Percentiles rank a stretch among this genome's conserved stretches.
phyloP scores from a whole-genome alignment of 2,888 invertebrate species.

The Phengaris arion region DNA sequence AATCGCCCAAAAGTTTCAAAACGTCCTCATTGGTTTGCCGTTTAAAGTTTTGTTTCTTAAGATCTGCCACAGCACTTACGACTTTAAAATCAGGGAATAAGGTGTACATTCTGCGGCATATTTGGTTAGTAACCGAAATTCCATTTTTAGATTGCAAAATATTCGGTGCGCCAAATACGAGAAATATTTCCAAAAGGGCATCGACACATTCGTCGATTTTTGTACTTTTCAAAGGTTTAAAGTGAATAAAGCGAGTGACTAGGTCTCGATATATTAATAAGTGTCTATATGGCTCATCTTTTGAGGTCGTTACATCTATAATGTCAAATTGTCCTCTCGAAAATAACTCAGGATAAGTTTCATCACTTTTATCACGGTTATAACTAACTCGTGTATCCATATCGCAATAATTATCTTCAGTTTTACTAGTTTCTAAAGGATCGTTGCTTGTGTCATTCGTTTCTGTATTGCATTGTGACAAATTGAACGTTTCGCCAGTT shows the following conservation, averaged over 20 bases:
- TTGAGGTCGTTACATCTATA: conserved; percentile 49
- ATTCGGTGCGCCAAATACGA: conserved; percentile 58
- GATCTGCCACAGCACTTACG: conserved; percentile 45
- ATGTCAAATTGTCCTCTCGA: conserved; percentile 57
- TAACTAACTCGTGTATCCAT: not conserved
- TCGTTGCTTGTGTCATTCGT: conserved; percentile 20
- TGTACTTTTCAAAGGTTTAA: conserved; percentile 51
- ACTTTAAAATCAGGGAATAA: conserved; percentile 50
- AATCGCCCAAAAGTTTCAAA: conserved; percentile 49
- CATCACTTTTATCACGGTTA: conserved; percentile 31
- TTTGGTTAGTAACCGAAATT: conserved; percentile 47
- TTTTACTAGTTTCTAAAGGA: conserved; percentile 32
- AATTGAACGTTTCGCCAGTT: not conserved
- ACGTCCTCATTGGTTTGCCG: conserved; percentile 55
- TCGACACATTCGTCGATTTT: conserved; percentile 51
- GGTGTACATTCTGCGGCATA: conserved; percentile 49
- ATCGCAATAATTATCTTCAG: conserved; percentile 22
- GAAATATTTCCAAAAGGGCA: conserved; percentile 52
- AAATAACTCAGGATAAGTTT: conserved; percentile 49
- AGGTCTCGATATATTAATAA: conserved; percentile 55
- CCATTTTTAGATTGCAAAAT: conserved; percentile 60
- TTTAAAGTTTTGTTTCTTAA: conserved; percentile 40
- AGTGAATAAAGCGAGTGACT: conserved; percentile 51
- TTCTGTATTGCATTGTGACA: not conserved
- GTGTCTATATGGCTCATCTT: conserved; percentile 51